Conservation (phyloP, 2,113 vertebrate genomes). For the Leptosomus discolor region DNA sequence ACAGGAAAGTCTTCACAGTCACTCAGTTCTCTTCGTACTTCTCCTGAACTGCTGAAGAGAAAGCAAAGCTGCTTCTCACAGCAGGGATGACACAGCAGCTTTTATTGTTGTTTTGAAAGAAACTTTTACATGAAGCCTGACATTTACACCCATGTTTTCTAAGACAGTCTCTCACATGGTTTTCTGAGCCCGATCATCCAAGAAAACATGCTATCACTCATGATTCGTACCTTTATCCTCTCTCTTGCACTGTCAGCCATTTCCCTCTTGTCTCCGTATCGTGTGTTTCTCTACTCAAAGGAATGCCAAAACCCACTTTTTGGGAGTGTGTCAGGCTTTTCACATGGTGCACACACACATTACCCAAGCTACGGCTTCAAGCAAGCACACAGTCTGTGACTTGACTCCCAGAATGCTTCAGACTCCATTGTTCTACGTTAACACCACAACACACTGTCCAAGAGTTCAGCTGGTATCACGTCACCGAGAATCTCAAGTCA, state of each 20-base stretch:
- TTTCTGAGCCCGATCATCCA: not conserved
- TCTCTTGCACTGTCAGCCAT: not conserved
- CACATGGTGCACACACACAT: not conserved
- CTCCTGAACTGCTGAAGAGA: not conserved
- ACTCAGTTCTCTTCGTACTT: not conserved
- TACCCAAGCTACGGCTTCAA: not conserved
- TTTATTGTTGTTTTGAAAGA: not conserved
- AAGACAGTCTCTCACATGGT: not conserved
- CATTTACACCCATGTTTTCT: not conserved
- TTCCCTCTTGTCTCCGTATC: not conserved
- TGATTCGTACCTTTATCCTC: not conserved
- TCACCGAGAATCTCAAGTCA: not conserved
- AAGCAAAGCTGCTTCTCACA: not conserved
- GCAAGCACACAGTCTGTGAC: not conserved
- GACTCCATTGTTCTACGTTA: not conserved
- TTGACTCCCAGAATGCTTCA: not conserved
- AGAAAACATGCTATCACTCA: not conserved
- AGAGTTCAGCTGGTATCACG: rapidly evolving
- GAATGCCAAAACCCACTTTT: not conserved
- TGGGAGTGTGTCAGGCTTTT: not conserved
- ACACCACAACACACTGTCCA: not conserved
- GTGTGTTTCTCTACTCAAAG: not conserved
- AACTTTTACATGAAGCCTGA: not conserved
- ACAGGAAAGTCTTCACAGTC: not conserved
- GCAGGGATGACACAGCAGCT: not conserved